Conservation (phyloP, 2,888 invertebrate species). For the Ophion obscuratus region DNA sequence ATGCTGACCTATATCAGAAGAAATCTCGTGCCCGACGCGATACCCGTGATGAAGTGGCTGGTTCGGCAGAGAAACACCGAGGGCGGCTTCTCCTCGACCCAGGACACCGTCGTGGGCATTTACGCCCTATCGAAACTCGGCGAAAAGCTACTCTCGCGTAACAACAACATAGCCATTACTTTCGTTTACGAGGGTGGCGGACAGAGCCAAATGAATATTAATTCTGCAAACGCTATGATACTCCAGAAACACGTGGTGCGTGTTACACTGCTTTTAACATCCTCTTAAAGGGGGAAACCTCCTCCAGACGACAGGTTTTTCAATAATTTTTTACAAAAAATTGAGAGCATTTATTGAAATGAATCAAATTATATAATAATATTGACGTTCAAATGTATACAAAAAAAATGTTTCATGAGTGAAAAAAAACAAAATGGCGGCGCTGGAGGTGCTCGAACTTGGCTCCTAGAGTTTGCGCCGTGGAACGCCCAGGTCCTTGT, state of each 20-base stretch:
- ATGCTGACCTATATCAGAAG: conserved; percentile 88
- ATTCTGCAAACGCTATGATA: conserved; percentile 91
- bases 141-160: conserved; percentile 85
- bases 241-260: conserved; percentile 92
- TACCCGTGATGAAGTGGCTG: conserved; percentile 90
- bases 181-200: conserved; percentile 86
- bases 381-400: too few species aligned
- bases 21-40: conserved; percentile 85
- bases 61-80: conserved; percentile 88
- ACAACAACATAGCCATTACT: conserved; percentile 85
- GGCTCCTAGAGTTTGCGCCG: too few species aligned
- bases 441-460: too few species aligned
- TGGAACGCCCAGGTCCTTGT: too few species aligned
- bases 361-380: too few species aligned
- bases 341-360: too few species aligned
- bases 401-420: too few species aligned
- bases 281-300: too few species aligned
- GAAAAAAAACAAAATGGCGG: too few species aligned
- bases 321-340: background rate
- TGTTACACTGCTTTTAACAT: conserved; percentile 35
- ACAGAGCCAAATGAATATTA: conserved; percentile 88
- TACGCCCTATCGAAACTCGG: conserved; percentile 89
- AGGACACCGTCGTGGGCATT: conserved; percentile 91
- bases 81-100: conserved; percentile 90
- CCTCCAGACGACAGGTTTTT: background rate